Evolutionary conservation across 2,797 vertebrate genomes (phyloP), one percentile per base, ranked within the genome.

Genomic region (Etheostoma perlongum): DNA sequence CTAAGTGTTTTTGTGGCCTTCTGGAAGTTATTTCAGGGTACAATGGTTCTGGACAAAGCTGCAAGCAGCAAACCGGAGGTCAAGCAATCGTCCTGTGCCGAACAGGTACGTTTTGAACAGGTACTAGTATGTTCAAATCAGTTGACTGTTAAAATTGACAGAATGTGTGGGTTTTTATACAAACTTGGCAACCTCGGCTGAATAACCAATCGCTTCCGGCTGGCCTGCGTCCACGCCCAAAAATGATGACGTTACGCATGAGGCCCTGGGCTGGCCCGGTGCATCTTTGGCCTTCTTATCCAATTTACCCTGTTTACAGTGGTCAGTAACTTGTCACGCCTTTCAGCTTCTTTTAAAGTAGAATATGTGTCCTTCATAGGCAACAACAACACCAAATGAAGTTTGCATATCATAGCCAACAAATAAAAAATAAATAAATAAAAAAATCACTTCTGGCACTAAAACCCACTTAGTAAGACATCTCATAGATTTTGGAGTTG

Each of bases 151-250:
- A 0, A 36, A 54, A 25, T 33, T 5, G 1, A 23, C 18, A 6
- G 36, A 55, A 80, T 72, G 13, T 30, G 76, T 44, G 72, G 62
- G 33, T 62, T 82, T 83, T 75, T 21, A 9, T 2, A 13, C 18
- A 40, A 2, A 90, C 33, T 83, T 93, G 93, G 91, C 92, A 92
- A 89, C 65, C 80, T 46, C 0, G 6, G n/a, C 27, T 51, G 18
- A 60, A 61, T 36, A 82, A 72, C 69, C 74, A 53, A 76, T 81
- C 52, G 68, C 67, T 42, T 75, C 59, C 25, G 30, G 61, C n/a
- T 51, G 47, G 21, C 23, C 53, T 55, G 16, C 62, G 67, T 80
- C 79, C 84, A 92, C 89, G 92, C 91, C 92, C 90, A 79, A 69
- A 85, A 59, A 4, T 19, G 65, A 90, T 93, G 90, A 93, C 91